phyloP scores from a whole-genome alignment of 2,797 vertebrate genomes.

The Phalanger gymnotis region DNA sequence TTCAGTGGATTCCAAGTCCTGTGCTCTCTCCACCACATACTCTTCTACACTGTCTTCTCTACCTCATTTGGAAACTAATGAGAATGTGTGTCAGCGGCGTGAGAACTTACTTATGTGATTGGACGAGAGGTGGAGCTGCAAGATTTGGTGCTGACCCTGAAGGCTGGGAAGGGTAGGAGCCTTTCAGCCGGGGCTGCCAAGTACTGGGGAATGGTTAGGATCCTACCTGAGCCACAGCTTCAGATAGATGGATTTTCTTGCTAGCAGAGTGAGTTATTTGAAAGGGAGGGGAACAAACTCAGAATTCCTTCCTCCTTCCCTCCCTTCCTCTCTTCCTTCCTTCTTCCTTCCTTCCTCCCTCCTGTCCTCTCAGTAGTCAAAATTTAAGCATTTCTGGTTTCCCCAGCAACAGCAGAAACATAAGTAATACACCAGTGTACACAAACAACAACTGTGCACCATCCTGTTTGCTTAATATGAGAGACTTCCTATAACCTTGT shows the following conservation, averaged over 20 bases:
- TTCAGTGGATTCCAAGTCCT: neutral
- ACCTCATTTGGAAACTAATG: neutral
- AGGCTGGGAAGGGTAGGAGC: neutral
- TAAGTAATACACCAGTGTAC: too few species aligned
- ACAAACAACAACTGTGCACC: neutral
- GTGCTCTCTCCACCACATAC: neutral
- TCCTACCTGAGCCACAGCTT: neutral
- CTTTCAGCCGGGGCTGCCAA: neutral
- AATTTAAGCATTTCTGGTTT: too few species aligned
- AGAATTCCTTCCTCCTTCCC: neutral
- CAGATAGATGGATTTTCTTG: neutral
- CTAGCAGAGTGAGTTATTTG: neutral
- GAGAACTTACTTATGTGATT: neutral
- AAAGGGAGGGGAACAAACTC: neutral
- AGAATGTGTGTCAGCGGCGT: neutral
- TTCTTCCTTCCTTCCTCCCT: neutral
- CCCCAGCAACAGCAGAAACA: too few species aligned
- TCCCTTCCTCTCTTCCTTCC: neutral
- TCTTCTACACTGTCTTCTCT: neutral
- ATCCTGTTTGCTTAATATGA: neutral
- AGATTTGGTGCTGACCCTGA: neutral
- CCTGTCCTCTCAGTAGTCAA: too few species aligned
- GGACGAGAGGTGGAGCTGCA: neutral
- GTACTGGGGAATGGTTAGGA: neutral
- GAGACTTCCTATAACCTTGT: neutral